Evolutionary conservation across 2,888 invertebrate species (phyloP).

Genomic region (Patella depressa): DNA sequence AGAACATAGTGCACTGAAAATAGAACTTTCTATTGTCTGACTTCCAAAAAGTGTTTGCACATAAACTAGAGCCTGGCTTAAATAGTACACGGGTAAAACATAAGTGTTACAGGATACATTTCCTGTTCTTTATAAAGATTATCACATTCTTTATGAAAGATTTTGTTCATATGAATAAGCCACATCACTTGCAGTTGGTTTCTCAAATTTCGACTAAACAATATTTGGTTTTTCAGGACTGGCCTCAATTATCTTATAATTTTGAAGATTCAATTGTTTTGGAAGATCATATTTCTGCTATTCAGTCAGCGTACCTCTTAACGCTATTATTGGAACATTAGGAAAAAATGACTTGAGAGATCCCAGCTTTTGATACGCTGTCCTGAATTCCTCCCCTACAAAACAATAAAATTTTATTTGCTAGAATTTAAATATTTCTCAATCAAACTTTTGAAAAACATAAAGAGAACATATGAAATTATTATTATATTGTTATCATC

Average conservation of each 20-base stretch:
- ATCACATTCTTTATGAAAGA: conserved; percentile 28
- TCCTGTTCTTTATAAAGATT: conserved; percentile 20
- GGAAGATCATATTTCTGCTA: conserved; percentile 22
- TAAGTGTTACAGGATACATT: conserved; percentile 26
- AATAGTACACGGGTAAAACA: conserved; percentile 29
- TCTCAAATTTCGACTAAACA: no score
- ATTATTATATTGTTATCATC: no score
- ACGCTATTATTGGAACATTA: conserved; percentile 20
- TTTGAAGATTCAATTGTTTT: not conserved
- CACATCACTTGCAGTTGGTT: conserved; percentile 15
- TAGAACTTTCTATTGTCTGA: conserved; percentile 7
- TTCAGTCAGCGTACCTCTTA: conserved; percentile 27
- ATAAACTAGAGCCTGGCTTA: conserved; percentile 27
- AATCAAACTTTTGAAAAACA: no score
- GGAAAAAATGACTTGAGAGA: conserved; percentile 25
- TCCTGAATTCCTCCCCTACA: conserved; percentile 31
- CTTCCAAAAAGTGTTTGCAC: conserved; percentile 13
- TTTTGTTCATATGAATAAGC: conserved; percentile 25
- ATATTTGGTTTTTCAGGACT: no score
- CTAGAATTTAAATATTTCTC: no score
- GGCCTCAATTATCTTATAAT: no score
- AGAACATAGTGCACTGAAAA: not conserved
- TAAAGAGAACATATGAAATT: no score
- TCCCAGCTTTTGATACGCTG: conserved; percentile 24
- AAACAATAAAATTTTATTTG: not conserved